These are phyloP conservation scores for Resseliella maxima DNA, from an alignment of 2,888 invertebrate species.

Conservation along the genomic window DNA sequence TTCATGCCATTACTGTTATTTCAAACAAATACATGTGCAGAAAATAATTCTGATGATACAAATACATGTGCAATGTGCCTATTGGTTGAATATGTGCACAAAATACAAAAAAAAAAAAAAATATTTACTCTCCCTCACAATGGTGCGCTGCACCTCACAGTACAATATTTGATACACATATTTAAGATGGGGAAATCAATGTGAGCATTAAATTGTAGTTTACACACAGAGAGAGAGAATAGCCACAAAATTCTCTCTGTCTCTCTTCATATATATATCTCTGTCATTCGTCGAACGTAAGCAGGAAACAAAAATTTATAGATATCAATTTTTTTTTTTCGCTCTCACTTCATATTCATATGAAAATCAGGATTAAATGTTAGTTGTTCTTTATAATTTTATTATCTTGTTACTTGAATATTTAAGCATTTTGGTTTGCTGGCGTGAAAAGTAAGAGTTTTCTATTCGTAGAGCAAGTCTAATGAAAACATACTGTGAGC, in stretches of 20 bases:
- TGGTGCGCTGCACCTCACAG: conserved; percentile 35
- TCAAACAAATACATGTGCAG: not conserved
- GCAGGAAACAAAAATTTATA: not conserved
- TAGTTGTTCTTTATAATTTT: not conserved
- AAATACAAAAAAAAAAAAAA: not conserved
- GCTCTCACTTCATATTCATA: not conserved
- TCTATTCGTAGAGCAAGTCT: not conserved
- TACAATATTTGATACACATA: not conserved
- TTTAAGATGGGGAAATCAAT: not conserved
- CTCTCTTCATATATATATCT: conserved; percentile 6
- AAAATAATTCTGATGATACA: too few relatives aligned
- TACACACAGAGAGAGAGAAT: not conserved
- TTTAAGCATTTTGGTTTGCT: not conserved
- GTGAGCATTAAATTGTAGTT: not conserved
- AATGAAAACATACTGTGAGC: conserved; percentile 27
- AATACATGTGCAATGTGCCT: not conserved
- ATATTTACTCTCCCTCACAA: conserved; percentile 10
- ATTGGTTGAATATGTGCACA: not conserved
- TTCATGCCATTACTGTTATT: conserved; percentile 13
- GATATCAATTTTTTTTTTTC: not conserved
- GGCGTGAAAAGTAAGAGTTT: not conserved
- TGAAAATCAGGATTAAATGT: not conserved
- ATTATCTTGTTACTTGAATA: not conserved
- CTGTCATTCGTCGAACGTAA: conserved; percentile 4
- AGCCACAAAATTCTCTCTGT: not conserved